phyloP scores from a whole-genome alignment of 2,113 vertebrate genomes.

The Promerops cafer region DNA sequence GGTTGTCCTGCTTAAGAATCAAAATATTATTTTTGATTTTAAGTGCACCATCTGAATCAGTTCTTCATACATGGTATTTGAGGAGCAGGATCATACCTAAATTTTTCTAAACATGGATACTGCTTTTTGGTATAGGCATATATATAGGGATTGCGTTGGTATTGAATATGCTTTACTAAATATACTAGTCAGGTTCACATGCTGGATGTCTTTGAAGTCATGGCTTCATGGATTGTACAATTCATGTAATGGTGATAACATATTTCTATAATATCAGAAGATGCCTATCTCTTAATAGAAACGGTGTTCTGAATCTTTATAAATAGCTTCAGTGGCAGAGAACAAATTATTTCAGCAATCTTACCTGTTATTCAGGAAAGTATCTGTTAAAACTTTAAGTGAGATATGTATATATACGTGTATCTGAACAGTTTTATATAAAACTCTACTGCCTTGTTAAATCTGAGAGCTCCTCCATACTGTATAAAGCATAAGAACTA shows the following conservation, averaged over 20 bases:
- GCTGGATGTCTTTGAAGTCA: neutral
- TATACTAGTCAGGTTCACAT: neutral
- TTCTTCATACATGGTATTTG: neutral
- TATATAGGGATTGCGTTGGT: neutral
- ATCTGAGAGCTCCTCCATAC: neutral
- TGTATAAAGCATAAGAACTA: neutral
- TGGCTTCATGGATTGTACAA: neutral
- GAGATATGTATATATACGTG: rapidly evolving
- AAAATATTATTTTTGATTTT: neutral
- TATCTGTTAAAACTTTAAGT: neutral
- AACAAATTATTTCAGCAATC: neutral
- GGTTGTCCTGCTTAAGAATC: neutral
- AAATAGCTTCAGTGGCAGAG: neutral
- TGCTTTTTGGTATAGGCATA: neutral
- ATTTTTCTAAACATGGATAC: neutral
- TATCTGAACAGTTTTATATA: neutral
- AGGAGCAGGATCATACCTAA: neutral
- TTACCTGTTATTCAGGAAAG: neutral
- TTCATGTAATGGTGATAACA: neutral
- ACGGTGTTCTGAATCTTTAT: neutral
- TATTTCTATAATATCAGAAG: neutral
- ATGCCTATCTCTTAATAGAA: neutral
- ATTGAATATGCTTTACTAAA: neutral
- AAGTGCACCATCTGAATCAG: neutral
- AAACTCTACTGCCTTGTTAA: neutral